Percentiles rank a stretch among this genome's conserved stretches.
Conservation (phyloP, 2,797 vertebrate genomes). For the Sorex maritimensis region DNA sequence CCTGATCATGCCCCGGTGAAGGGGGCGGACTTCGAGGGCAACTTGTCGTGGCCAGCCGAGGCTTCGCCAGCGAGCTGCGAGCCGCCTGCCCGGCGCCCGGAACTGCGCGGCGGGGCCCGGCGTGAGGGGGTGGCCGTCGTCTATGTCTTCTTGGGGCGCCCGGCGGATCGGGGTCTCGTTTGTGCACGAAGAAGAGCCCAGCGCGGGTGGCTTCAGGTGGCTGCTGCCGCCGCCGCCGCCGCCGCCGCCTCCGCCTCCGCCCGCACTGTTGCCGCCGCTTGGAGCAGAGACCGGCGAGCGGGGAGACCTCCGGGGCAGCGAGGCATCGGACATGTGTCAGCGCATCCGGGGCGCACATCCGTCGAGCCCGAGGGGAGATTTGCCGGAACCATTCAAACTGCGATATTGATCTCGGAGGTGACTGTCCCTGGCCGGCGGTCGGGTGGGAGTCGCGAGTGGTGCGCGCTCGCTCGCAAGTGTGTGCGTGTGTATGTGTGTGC, state of each 20-base stretch:
- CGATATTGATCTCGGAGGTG: constrained; percentile 92
- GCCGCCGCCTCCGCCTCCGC: constrained; percentile 66
- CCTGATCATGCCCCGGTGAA: constrained; percentile 86
- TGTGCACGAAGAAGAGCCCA: constrained; percentile 88
- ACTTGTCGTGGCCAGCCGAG: constrained; percentile 82
- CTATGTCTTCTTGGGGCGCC: constrained; percentile 91
- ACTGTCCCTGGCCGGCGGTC: constrained; percentile 78
- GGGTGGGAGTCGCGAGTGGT: constrained; percentile 82
- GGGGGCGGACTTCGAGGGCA: constrained; percentile 87
- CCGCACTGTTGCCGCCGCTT: constrained; percentile 73
- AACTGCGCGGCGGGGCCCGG: constrained; percentile 78
- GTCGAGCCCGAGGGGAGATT: constrained; percentile 93
- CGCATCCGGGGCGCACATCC: constrained; percentile 94
- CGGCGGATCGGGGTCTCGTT: constrained; percentile 88
- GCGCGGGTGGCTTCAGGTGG: constrained; percentile 85
- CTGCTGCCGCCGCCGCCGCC: constrained; percentile 64
- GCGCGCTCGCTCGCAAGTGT: constrained; percentile 78
- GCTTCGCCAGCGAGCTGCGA: constrained; percentile 76
- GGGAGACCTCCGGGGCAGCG: constrained; percentile 88
- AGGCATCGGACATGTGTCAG: constrained; percentile 94
- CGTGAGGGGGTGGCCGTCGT: constrained; percentile 84
- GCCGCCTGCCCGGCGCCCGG: constrained; percentile 72
- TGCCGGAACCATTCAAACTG: constrained; percentile 92
- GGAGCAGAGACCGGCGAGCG: constrained; percentile 86
- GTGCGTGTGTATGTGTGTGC: constrained; percentile 78